phyloP scores from a whole-genome alignment of 2,888 invertebrate genomes.

The Cataglyphis livida region DNA sequence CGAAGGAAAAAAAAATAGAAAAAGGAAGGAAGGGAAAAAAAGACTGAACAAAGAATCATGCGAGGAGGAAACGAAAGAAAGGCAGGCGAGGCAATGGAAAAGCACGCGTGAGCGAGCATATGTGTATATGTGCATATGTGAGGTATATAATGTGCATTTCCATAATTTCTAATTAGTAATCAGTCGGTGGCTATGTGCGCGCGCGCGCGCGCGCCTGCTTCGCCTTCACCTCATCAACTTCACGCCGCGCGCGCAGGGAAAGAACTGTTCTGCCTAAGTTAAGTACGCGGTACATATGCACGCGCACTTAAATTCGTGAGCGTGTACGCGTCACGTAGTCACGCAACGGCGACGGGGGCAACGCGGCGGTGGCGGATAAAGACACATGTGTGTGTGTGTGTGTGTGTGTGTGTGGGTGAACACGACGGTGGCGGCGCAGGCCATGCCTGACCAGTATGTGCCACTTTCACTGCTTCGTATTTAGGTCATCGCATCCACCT shows the following conservation, averaged over 20 bases:
- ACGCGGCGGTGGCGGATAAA: slow-evolving; percentile 22
- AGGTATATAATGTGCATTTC: slow-evolving; percentile 64
- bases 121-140: neutral
- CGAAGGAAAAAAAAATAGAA: neutral
- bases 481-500: slow-evolving; percentile 84
- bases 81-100: slow-evolving; percentile 15
- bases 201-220: slow-evolving; percentile 61
- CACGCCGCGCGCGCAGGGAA: slow-evolving; percentile 60
- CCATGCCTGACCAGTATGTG: slow-evolving; percentile 84
- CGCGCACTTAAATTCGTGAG: slow-evolving; percentile 17
- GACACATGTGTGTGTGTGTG: slow-evolving; percentile 21
- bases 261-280: slow-evolving; percentile 69
- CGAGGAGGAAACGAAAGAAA: slow-evolving; percentile 12
- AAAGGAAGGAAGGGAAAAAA: neutral
- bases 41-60: neutral
- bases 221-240: slow-evolving; percentile 78
- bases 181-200: slow-evolving; percentile 70
- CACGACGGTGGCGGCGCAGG: slow-evolving; percentile 74
- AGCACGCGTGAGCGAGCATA: slow-evolving; percentile 23
- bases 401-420: slow-evolving; percentile 73
- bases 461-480: slow-evolving; percentile 85
- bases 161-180: slow-evolving; percentile 79
- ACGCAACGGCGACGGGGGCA: slow-evolving; percentile 37
- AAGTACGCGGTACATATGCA: slow-evolving; percentile 61
- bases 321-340: slow-evolving; percentile 49